These are phyloP conservation scores for Threskiornis aethiopicus DNA, from an alignment of 2,797 vertebrate species.

Conservation along the genomic window DNA sequence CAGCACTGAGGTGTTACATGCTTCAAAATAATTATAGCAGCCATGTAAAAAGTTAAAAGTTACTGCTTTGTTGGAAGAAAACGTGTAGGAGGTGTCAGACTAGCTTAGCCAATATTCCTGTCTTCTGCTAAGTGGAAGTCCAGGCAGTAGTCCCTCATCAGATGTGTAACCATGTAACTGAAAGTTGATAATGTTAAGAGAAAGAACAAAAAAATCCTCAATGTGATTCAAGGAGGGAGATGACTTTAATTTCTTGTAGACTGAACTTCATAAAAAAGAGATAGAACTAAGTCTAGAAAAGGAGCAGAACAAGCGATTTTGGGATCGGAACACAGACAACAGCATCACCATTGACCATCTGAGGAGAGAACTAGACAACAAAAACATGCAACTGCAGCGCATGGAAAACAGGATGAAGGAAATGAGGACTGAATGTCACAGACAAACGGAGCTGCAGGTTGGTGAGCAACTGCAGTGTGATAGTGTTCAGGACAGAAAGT, in stretches of 20 bases:
- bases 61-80: not conserved
- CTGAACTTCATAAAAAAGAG: conserved; percentile 61
- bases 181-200: not conserved
- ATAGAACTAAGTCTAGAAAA: conserved; percentile 69
- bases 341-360: conserved; percentile 65
- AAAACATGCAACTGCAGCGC: conserved; percentile 63
- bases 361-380: conserved; percentile 62
- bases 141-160: not conserved
- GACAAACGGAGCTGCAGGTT: conserved; percentile 72
- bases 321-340: conserved; percentile 53
- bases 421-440: conserved; percentile 65
- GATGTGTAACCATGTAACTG: not conserved
- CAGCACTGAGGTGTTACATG: not conserved
- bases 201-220: not conserved
- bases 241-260: conserved; percentile 33
- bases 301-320: conserved; percentile 66
- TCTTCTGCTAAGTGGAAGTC: not conserved
- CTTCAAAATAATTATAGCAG: not conserved
- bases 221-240: not conserved
- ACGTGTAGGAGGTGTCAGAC: not conserved
- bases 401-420: conserved; percentile 58
- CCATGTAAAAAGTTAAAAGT: not conserved
- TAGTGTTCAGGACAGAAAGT: not conserved
- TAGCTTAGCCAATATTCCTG: not conserved
- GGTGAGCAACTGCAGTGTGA: not conserved